Evolutionary conservation across 2,888 invertebrate genomes (phyloP), one percentile per base, ranked within the genome.

Genomic region (Thymelicus lineola): DNA sequence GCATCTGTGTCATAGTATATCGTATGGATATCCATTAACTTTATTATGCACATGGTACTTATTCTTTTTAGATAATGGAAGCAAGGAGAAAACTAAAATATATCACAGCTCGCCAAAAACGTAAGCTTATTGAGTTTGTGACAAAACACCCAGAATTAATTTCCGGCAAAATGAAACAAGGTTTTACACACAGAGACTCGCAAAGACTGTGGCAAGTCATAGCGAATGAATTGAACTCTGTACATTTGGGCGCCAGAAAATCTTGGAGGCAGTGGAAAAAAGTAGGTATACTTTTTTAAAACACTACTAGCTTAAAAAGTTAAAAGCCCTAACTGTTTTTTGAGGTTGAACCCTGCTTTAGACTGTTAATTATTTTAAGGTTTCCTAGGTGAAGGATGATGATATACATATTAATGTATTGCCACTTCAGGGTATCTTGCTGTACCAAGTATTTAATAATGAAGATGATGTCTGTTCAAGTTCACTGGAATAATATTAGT

Each of bases 241-340:
- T 91, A 70, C 70, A 59, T 38, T 86, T 89, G 15, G 93, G 93
- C 10, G 90, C 91, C 0, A 86, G 76, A 50, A 93, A 93, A 82
- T 90, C 89, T 72, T 93, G 93, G 93, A 84, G 84, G 57, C 91
- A 91, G 75, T 93, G 92, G 93, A 83, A 86, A 79, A 93, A 92
- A 84, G 93, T 92, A 82, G 28, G 76, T 73, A 59, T 48, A 38
- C n/a, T 28, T 7, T 36, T n/a, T 10, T 42, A 42, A 42, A 42
- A 42, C 42, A 10, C 3, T 42, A 12, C 12, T 38, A 9, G 7
- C 38, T 38, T 28, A 0, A 5, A 28, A 28, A 28, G 1, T 28
- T 28, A 28, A 28, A 28, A 28, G 20, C 20, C 20, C 3, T n/a
- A n/a, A 20, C 1, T 3, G 20, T 2, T 38, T 38, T 38, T 7